Base-by-base conservation (phyloP, 2,888 invertebrate genomes). In the Drosophila villosipedis region DNA sequence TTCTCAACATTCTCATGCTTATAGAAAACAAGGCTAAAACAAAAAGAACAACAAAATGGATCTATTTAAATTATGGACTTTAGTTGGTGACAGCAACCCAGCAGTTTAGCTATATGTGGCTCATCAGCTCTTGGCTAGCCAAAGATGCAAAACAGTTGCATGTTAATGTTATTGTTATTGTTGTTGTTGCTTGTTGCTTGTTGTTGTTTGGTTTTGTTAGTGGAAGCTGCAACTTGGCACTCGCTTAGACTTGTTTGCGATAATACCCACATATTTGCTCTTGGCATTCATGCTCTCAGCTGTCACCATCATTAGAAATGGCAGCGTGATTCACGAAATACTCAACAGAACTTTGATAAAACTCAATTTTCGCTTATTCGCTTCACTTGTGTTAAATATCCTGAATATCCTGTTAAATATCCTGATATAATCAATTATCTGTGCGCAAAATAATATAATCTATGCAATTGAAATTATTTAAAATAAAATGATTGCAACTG, bases 71-170 rank as follows among this genome's bases (percentile, higher is more conserved):
- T 79, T 58, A 68, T 74, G 64, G 54, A 43, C 59, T 57, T 47
- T 25, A 25, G 22, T 25, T 47, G 47, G 4, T 25, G 47, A 47
- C 47, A 47, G 47, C 47, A 22, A 22, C 7, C 39, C 41, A 41
- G 41, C n/a, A 41, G 41, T 2, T 41, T 41, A 19, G n/a, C 41
- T n/a, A 57, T 35, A 5, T 59, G 47, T 59, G 67, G 60, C 60
- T 31, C 31, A 66, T 35, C 61, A 62, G n/a, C 58, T 60, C 54
- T 35, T 59, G 30, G 30, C 58, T 70, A 53, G 52, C 60, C 57
- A 47, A 75, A 80, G 80, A 76, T 78, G 76, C 80, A 78, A 80
- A 78, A 61, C 80, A 79, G 69, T 79, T 62, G 54, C 55, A 69
- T 71, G 75, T 54, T 50, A 28, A 49, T 37, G 28, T 43, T 62